Evolutionary conservation across 2,113 vertebrate species (phyloP), one percentile per base, ranked within the genome.

Genomic region (Cinclus mexicanus): DNA sequence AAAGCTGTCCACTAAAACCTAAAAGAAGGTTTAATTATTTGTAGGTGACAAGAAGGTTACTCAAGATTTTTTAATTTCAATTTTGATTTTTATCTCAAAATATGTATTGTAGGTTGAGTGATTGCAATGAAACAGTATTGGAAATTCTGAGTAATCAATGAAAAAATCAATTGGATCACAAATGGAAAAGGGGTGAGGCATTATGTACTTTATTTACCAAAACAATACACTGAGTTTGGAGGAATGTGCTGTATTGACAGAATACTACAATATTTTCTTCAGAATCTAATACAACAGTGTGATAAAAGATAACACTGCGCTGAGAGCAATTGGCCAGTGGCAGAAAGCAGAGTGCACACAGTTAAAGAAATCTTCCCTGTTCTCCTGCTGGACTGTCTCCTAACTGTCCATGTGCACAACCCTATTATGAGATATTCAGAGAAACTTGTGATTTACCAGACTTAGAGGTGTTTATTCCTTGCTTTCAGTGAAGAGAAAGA

Each of bases 181-280:
- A 87, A 74, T 86, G 37, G 50, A 71, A 57, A 70, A 85, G 7
- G 20, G 25, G 33, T 5, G 41, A 80, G 13, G 50, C 52, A 37
- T 57, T 71, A 79, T 81, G 57, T 82, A 75, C 29, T 69, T 89
- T 78, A 53, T 94, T 95, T 93, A 89, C 42, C 84, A 63, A 94
- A 92, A 67, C 12, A 50, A 44, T 49, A 19, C 21, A 37, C n/a
- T 72, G 72, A 85, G 29, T 35, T 89, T 33, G 21, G 90, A 76
- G n/a, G 70, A 90, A 67, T 37, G 31, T 74, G 6, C 10, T 84
- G 8, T 49, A 61, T 35, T 85, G 80, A 72, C 50, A 75, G 42
- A 63, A 57, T 49, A 35, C 19, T 60, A 56, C 19, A 52, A 9
- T 75, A 60, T 76, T 22, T 83, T 93, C 35, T 64, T 60, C 33